Percentiles rank a stretch among this genome's conserved stretches.
phyloP scores from a whole-genome alignment of 2,888 invertebrate genomes.

The Sesamia inferens region DNA sequence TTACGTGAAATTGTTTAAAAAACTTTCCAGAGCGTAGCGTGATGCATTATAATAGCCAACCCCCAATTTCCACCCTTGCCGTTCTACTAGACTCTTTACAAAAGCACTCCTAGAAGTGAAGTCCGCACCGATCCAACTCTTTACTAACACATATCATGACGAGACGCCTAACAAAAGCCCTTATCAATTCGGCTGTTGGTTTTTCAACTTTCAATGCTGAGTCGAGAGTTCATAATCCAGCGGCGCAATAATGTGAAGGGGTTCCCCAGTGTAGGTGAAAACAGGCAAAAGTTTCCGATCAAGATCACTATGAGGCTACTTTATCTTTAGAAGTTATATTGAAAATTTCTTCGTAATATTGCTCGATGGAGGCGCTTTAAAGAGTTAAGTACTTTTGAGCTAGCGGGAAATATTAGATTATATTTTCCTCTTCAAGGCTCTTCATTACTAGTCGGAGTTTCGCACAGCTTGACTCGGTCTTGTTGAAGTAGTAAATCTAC shows the following conservation, averaged over 20 bases:
- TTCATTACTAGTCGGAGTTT: background rate
- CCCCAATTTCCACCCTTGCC: background rate
- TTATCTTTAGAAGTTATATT: conserved; percentile 45
- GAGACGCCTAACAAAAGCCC: background rate
- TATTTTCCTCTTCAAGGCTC: background rate
- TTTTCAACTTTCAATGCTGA: background rate
- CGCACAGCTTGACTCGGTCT: background rate
- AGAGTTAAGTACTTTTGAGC: conserved; percentile 14
- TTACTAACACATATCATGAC: background rate
- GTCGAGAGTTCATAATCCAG: background rate
- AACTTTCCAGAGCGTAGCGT: conserved; percentile 24
- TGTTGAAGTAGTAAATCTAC: conserved; percentile 9
- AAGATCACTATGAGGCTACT: conserved; percentile 37
- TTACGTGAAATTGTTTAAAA: conserved; percentile 34
- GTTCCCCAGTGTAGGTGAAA: background rate
- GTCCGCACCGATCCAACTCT: conserved; percentile 19
- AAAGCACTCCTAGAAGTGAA: conserved; percentile 24
- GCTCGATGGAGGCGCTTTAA: conserved; percentile 5
- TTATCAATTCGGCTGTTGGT: background rate
- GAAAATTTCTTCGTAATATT: conserved; percentile 42
- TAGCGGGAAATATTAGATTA: conserved; percentile 16
- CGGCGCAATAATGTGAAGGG: background rate
- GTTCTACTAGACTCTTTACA: conserved; percentile 17
- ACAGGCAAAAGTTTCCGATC: conserved; percentile 44
- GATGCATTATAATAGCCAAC: conserved; percentile 30